phyloP scores from a whole-genome alignment of 2,888 invertebrate genomes.

The Drosophila quasianomalipes region DNA sequence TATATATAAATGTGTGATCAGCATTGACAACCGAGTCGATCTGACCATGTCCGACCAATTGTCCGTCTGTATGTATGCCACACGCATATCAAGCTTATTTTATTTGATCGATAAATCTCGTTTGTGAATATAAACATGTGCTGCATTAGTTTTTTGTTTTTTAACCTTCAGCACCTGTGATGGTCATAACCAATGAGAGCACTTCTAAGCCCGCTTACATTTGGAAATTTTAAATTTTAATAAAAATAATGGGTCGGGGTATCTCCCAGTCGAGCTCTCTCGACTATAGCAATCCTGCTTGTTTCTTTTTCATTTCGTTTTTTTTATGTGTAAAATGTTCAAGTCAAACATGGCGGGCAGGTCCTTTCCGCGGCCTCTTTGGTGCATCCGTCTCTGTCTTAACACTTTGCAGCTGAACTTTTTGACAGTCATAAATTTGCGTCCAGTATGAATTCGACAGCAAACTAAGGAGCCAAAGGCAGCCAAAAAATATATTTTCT shows the following conservation, averaged over 20 bases:
- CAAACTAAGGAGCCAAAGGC: conserved; percentile 27
- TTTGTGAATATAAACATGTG: background rate
- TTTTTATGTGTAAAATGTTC: conserved; percentile 35
- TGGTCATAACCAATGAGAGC: background rate
- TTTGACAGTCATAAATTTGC: conserved; percentile 76
- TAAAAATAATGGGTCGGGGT: background rate
- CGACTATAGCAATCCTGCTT: background rate
- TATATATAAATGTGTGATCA: background rate
- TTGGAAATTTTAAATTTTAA: background rate
- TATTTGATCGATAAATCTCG: background rate
- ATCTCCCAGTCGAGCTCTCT: background rate
- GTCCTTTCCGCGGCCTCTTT: conserved; percentile 5
- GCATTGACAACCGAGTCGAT: background rate
- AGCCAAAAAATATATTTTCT: conserved; percentile 32
- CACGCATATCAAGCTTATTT: background rate
- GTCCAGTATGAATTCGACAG: conserved; percentile 72
- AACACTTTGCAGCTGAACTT: conserved; percentile 50
- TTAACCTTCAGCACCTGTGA: background rate
- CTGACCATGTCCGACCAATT: background rate
- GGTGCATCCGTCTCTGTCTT: conserved; percentile 24
- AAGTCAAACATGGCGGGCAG: conserved; percentile 40
- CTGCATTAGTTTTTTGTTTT: background rate
- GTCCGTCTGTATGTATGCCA: no score
- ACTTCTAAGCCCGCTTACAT: background rate
- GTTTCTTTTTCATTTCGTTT: background rate